Evolutionary conservation across 2,113 vertebrate genomes (phyloP).

Genomic region (Hepsetus odoe): DNA sequence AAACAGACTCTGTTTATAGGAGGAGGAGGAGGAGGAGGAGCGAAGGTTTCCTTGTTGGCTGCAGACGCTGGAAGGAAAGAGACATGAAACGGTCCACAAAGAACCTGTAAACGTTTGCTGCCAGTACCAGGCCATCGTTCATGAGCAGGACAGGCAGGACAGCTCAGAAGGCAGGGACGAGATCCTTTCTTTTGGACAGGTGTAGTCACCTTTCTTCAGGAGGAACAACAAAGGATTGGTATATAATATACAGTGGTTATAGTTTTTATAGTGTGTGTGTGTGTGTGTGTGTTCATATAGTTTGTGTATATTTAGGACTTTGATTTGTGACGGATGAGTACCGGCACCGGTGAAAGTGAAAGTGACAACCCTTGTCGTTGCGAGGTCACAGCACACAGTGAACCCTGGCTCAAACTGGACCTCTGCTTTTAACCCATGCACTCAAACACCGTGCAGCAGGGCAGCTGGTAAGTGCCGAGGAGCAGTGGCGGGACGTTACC

Average conservation of each 20-base stretch:
- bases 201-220: slow-evolving; percentile 5
- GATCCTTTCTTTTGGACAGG: slow-evolving; percentile 32
- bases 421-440: too few relatives aligned
- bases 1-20: slow-evolving; percentile 40
- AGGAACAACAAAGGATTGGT: not conserved
- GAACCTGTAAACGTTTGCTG: slow-evolving; percentile 45
- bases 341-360: too few relatives aligned
- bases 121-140: slow-evolving; percentile 55
- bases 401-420: too few relatives aligned
- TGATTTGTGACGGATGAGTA: too few relatives aligned
- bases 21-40: slow-evolving; percentile 21
- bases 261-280: too few relatives aligned
- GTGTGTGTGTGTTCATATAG: too few relatives aligned
- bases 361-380: too few relatives aligned
- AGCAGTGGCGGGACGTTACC: too few relatives aligned
- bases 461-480: too few relatives aligned
- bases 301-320: too few relatives aligned
- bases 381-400: too few relatives aligned
- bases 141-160: slow-evolving; percentile 38
- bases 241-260: not conserved
- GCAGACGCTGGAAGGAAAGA: slow-evolving; percentile 8
- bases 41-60: slow-evolving; percentile 3
- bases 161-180: slow-evolving; percentile 51
- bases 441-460: too few relatives aligned
- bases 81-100: slow-evolving; percentile 22